Percentiles rank a stretch among this genome's conserved stretches.
Conservation (phyloP, 2,888 invertebrate genomes). For the Drosophila rellima region DNA sequence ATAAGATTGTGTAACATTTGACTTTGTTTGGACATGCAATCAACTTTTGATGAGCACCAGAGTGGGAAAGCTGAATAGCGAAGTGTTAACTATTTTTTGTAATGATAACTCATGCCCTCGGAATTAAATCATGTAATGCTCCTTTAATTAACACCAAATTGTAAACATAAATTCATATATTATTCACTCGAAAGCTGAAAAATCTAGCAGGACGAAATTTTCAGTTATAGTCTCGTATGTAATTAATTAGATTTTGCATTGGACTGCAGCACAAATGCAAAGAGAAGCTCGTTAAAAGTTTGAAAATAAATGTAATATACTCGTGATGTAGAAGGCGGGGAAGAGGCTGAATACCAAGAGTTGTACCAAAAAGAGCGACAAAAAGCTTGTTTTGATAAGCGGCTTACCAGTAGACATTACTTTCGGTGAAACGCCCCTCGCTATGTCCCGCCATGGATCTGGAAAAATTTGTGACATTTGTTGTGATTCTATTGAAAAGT, state of each 20-base stretch:
- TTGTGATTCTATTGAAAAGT: slow-evolving; percentile 31
- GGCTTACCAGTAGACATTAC: slow-evolving; percentile 46
- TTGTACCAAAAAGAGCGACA: slow-evolving; percentile 1
- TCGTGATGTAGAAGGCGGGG: slow-evolving; percentile 48
- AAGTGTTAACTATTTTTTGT: not conserved
- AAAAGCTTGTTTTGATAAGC: slow-evolving; percentile 72
- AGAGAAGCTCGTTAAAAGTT: slow-evolving; percentile 69
- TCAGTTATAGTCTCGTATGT: slow-evolving; percentile 13
- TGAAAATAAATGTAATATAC: slow-evolving; percentile 68
- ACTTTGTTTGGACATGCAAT: slow-evolving; percentile 37
- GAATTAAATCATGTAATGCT: not conserved
- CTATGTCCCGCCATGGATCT: not conserved
- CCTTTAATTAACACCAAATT: not conserved
- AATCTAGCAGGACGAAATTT: not conserved
- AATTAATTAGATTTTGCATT: slow-evolving; percentile 55
- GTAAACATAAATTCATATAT: slow-evolving; percentile 15
- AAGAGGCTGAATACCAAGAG: not conserved
- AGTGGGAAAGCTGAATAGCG: not conserved
- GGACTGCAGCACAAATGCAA: slow-evolving; percentile 29
- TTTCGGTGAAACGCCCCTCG: not conserved
- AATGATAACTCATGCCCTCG: not conserved
- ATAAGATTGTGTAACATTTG: slow-evolving; percentile 62
- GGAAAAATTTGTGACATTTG: slow-evolving; percentile 52
- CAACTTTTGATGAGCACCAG: not conserved
- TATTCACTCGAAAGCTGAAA: not conserved